Evolutionary conservation across 2,888 invertebrate species (phyloP).

Genomic region (Trachelus iudaicus): DNA sequence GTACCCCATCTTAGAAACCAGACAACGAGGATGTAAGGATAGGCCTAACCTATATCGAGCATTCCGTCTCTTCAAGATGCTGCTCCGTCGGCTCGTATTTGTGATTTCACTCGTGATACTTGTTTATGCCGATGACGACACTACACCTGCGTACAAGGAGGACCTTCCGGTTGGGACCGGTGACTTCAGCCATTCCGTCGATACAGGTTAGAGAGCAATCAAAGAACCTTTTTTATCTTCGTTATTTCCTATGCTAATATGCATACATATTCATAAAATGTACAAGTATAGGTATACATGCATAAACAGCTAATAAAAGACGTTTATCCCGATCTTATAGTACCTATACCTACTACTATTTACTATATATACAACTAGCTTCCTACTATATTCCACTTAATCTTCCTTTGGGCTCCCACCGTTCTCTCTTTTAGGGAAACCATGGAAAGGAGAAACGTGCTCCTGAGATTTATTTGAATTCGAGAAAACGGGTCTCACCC

Average conservation of each 20-base stretch:
- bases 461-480: not conserved
- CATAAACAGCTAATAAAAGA: not conserved
- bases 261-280: not conserved
- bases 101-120: conserved; percentile 38
- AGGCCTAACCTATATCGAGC: not conserved
- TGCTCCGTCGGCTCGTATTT: conserved; percentile 40
- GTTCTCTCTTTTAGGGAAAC: not conserved
- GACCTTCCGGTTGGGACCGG: conserved; percentile 29
- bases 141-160: conserved; percentile 40
- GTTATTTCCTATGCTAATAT: not conserved
- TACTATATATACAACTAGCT: not conserved
- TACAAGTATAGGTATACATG: not conserved
- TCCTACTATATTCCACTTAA: not conserved
- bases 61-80: conserved; percentile 31
- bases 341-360: not conserved
- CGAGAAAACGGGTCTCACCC: not conserved
- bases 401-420: not conserved
- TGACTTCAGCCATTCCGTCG: conserved; percentile 34
- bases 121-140: conserved; percentile 38
- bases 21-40: conserved; percentile 2
- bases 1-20: not conserved
- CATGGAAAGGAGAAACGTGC: not conserved
- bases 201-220: conserved; percentile 40
- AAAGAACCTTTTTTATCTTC: not conserved
- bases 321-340: not conserved